Evolutionary conservation across 2,888 invertebrate genomes (phyloP), one percentile per base, ranked within the genome.

Genomic region (Yponomeuta evonymella): DNA sequence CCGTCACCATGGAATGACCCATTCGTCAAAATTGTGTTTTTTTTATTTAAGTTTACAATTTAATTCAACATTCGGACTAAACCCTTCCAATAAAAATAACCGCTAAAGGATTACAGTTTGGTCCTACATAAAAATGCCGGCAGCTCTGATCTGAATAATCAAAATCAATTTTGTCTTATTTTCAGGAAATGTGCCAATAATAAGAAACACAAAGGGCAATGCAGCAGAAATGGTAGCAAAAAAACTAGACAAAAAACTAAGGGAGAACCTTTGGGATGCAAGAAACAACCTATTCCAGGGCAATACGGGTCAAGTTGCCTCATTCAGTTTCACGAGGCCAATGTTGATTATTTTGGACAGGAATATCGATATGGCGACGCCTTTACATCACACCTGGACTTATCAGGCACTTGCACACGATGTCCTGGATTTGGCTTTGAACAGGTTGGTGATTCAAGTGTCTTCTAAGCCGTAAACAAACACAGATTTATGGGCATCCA

Each of bases 311-410:
- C 94, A 97, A 87, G 92, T 93, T 0, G 96, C 96, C 0, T 93
- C 94, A 71, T 95, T 94, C 79, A 97, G 97, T 85, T 98, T 98
- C 84, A 98, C 98, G 79, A 93, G 99, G 69, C 99, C 99, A 0
- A 93, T 99, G 78, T 91, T 99, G 51, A 96, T 99, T 75, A 91
- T 99, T 73, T 91, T 99, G 71, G 99, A 99, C 86, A 94, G 99
- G 73, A 98, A 97, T 87, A 94, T 98, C 75, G 99, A 99, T 86
- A 95, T 99, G 94, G 98, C 99, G 1, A 99, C 99, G 65, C 98
- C 98, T 36, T 90, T 99, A 73, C 99, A 99, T 93, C 99, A 99
- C 87, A 99, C 99, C 0, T 99, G 99, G 99, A 99, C 99, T 0
- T 99, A 99, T 87, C 99, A 99, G 88, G 99, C 99, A 1, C 89